Conservation (phyloP, 2,797 vertebrate species). For the Phrynocephalus forsythii region DNA sequence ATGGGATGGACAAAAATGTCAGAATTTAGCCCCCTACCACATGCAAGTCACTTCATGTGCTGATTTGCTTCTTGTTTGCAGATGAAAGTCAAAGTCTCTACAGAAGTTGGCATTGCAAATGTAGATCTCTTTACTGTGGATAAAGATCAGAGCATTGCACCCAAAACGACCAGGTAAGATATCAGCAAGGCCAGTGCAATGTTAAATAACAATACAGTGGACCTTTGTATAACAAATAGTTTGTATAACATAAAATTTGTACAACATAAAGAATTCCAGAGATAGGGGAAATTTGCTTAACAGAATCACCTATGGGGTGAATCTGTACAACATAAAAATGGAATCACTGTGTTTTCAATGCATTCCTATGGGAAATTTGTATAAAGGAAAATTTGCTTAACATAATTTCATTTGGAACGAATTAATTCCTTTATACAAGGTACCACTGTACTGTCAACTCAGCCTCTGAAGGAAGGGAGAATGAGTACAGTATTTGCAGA, state of each 20-base stretch:
- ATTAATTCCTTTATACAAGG: too few species aligned
- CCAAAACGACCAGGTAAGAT: constrained; percentile 91
- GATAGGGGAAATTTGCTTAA: too few species aligned
- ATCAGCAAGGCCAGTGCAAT: rapidly evolving
- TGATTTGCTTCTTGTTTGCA: constrained; percentile 66
- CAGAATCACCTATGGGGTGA: too few species aligned
- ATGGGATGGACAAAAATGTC: neutral
- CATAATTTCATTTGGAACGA: too few species aligned
- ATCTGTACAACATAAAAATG: too few species aligned
- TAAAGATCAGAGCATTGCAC: constrained; percentile 98
- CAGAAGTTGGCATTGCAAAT: constrained; percentile 93
- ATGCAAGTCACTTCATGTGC: neutral
- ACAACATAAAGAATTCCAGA: too few species aligned
- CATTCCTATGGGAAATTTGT: too few species aligned
- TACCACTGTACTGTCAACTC: neutral
- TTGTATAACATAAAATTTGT: too few species aligned
- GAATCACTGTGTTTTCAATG: too few species aligned
- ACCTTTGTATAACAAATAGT: too few species aligned
- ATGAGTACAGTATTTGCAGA: neutral
- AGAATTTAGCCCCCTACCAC: neutral
- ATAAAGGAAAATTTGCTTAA: too few species aligned
- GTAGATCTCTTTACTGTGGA: constrained; percentile 97
- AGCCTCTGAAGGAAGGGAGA: constrained; percentile 15
- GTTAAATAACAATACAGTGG: rapidly evolving
- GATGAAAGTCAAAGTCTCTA: constrained; percentile 98